phyloP scores from a whole-genome alignment of 2,113 vertebrate species.

The Protobothrops flavoviridis region DNA sequence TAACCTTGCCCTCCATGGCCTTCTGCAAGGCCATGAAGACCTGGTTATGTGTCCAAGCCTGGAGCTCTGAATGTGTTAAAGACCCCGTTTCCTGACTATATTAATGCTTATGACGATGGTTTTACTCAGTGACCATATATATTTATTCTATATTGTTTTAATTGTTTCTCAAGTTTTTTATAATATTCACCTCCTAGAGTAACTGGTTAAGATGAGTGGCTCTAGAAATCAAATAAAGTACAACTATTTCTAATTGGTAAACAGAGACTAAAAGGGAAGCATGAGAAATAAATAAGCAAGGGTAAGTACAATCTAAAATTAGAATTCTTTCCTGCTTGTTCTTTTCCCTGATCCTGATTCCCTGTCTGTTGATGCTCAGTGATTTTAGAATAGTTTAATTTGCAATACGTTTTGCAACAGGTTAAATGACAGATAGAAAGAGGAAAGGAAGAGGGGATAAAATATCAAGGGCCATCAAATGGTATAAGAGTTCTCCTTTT shows the following conservation, averaged over 20 bases:
- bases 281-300: constrained; percentile 62
- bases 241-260: constrained; percentile 10
- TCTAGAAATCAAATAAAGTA: background rate
- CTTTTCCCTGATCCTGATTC: constrained; percentile 1
- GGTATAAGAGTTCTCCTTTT: constrained; percentile 51
- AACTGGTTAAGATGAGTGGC: background rate
- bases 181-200: background rate
- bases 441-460: constrained; percentile 20
- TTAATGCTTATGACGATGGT: background rate
- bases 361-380: constrained; percentile 59
- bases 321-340: constrained; percentile 60
- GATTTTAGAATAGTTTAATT: constrained; percentile 36
- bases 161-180: background rate
- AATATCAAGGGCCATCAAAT: constrained; percentile 49
- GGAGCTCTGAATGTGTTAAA: background rate
- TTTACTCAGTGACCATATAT: background rate
- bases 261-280: constrained; percentile 10
- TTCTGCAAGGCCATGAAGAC: background rate
- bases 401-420: background rate
- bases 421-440: constrained; percentile 42
- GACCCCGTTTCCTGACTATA: background rate
- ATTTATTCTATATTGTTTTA: background rate
- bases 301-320: constrained; percentile 63
- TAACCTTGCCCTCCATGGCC: background rate
- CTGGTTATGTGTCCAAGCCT: background rate